A percentile compares a stretch with the other conserved stretches of the same genome.
These are phyloP conservation scores for Teleopsis dalmanni DNA, from an alignment of 1,140 invertebrate species.

Conservation along the genomic window DNA sequence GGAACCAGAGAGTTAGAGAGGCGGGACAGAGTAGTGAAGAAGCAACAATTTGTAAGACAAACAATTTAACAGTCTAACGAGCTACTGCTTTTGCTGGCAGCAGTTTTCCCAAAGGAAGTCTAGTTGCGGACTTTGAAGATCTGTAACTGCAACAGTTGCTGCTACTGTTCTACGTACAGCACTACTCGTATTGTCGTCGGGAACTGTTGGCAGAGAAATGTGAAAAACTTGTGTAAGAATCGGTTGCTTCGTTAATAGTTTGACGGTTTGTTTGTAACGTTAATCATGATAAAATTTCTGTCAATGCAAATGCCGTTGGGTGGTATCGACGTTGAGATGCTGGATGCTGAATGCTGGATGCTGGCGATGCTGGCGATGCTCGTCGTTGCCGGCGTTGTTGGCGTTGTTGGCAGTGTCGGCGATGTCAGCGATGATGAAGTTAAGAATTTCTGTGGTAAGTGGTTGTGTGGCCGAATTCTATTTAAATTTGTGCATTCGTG, in stretches of 20 bases:
- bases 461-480: not conserved
- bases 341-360: too few relatives aligned
- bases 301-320: too few relatives aligned
- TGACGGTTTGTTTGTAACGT: not conserved
- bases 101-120: not conserved
- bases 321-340: too few relatives aligned
- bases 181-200: not conserved
- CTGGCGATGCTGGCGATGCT: too few relatives aligned
- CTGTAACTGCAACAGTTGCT: not conserved
- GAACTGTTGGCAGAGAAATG: not conserved
- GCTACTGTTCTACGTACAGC: not conserved
- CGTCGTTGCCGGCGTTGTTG: too few relatives aligned
- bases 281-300: too few relatives aligned
- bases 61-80: slow-evolving; percentile 6
- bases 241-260: not conserved
- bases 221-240: not conserved
- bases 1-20: not conserved
- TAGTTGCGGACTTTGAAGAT: slow-evolving; percentile 1
- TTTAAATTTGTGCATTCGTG: not conserved
- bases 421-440: not conserved
- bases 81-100: not conserved
- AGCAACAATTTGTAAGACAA: slow-evolving; percentile 10
- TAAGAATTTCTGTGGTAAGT: not conserved
- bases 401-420: not conserved
- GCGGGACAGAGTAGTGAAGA: not conserved